phyloP scores from a whole-genome alignment of 2,797 vertebrate genomes.

The Syngnathus rostellatus region DNA sequence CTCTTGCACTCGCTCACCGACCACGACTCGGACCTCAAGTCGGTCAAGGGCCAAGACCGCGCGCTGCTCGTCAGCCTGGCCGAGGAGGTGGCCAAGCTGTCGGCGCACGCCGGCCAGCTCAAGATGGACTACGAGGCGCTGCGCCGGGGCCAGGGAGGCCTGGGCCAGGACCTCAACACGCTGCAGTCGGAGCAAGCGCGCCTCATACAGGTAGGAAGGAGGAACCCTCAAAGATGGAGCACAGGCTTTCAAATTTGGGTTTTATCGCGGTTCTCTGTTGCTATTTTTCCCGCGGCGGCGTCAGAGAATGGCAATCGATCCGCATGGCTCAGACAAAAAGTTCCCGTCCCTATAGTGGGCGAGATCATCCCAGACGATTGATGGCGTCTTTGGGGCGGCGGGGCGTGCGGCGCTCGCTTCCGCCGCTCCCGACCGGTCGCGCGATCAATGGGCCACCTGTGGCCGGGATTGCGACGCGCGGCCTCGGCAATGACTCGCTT shows the following conservation, averaged over 20 bases:
- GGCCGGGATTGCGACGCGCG: conserved; percentile 54
- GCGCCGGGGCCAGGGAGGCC: conserved; percentile 76
- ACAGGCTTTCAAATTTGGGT: too few species aligned
- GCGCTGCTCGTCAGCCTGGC: conserved; percentile 82
- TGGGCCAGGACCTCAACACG: conserved; percentile 85
- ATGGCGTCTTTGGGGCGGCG: conserved; percentile 50
- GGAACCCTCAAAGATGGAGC: not conserved
- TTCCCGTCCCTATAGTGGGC: too few species aligned
- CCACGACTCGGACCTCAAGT: conserved; percentile 78
- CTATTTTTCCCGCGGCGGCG: too few species aligned
- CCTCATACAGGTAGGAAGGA: conserved; percentile 84
- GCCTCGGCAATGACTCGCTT: conserved; percentile 39
- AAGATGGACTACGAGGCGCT: conserved; percentile 82
- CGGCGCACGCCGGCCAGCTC: conserved; percentile 79
- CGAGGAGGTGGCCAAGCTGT: conserved; percentile 87
- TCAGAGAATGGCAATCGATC: too few species aligned
- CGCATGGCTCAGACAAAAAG: not conserved
- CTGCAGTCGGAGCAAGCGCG: conserved; percentile 88
- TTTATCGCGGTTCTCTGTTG: too few species aligned
- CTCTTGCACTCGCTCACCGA: conserved; percentile 79
- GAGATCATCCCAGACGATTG: conserved; percentile 48
- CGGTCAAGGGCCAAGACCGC: conserved; percentile 77
- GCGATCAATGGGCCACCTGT: conserved; percentile 61
- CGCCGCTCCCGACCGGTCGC: conserved; percentile 5
- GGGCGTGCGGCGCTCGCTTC: conserved; percentile 43